Evolutionary conservation across 2,113 vertebrate genomes (phyloP), one percentile per base, ranked within the genome.

Genomic region (Acrocephalus kingi): DNA sequence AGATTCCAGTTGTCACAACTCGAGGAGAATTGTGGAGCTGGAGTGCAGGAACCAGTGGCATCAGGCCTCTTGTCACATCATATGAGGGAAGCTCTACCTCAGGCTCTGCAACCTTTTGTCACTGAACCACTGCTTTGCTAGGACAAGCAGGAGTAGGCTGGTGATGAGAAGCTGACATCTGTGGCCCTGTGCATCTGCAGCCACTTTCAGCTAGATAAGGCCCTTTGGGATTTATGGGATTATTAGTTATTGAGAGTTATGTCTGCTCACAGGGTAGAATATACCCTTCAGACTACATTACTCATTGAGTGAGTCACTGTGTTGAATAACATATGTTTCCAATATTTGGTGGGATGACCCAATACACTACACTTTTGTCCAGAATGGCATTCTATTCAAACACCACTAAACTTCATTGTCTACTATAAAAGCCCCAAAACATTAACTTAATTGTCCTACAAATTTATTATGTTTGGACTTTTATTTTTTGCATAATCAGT

Each of bases 261-360:
- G 23, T 84, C 45, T 89, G n/a, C 87, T 86, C 12, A 33, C 54
- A 49, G 64, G 61, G 41, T 80, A 95, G 56, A 83, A 90, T 85
- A 85, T 82, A 92, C 67, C 28, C 74, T 87, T 69, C 66, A 83
- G 76, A 87, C 62, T 89, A 73, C 35, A 87, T 96, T 93, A 89
- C 25, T 96, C 67, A 84, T 39, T 68, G 15, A 79, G 74, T 96
- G 95, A 96, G 51, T 96, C 95, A 97, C 49, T 23, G 14, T 63
- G 45, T 78, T 96, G 74, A 78, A 94, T 81, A 91, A 86, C 73
- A 64, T 92, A 48, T 52, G 61, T 89, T 94, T 91, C 74, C 94
- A 92, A 58, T 94, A 91, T 94, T 95, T 90, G 74, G 94, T 54
- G 82, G 88, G 37, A 76, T 92, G 90, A 95, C 59, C 43, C 62